Percentiles rank a stretch among this genome's conserved stretches.
These are phyloP conservation scores for Cladopsammia gracilis DNA, from an alignment of 64 coral and sea anemone genomes.

Conservation along the genomic window DNA sequence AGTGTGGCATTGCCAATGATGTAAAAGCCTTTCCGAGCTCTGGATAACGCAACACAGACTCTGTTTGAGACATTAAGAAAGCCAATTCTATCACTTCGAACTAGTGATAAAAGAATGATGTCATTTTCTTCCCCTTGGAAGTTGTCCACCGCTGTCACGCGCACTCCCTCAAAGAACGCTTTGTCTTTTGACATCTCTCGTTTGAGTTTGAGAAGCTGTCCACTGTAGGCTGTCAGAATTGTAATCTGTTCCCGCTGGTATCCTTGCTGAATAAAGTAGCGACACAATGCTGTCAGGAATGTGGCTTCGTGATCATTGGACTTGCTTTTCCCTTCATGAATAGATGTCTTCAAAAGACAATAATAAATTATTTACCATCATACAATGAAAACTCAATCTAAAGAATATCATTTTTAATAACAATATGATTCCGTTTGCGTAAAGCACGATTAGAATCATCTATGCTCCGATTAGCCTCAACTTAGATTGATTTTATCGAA, in stretches of 20 bases:
- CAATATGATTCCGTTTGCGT: too few species aligned
- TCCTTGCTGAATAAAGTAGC: slow-evolving; percentile 81
- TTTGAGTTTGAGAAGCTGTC: slow-evolving; percentile 71
- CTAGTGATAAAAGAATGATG: slow-evolving; percentile 94
- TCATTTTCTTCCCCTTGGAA: slow-evolving; percentile 97
- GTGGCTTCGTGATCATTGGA: slow-evolving; percentile 82
- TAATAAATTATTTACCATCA: too few species aligned
- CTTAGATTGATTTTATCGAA: too few species aligned
- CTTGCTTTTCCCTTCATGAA: slow-evolving; percentile 73
- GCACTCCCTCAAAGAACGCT: slow-evolving; percentile 56
- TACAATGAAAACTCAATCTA: too few species aligned
- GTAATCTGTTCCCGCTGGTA: slow-evolving; percentile 70
- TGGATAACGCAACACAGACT: slow-evolving; percentile 91
- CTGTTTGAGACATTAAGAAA: slow-evolving; percentile 83
- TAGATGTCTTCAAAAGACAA: slow-evolving; percentile 1
- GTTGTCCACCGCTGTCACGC: slow-evolving; percentile 68
- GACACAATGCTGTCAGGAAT: slow-evolving; percentile 74
- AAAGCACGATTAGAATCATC: too few species aligned
- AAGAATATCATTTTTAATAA: too few species aligned
- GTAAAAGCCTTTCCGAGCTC: slow-evolving; percentile 91
- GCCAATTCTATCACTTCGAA: slow-evolving; percentile 95
- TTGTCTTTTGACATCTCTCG: slow-evolving; percentile 44
- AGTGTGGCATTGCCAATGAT: slow-evolving; percentile 84
- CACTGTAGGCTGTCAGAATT: slow-evolving; percentile 82
- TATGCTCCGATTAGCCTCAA: too few species aligned